Base-by-base conservation (phyloP, 2,797 vertebrate genomes). In the Hydrophis major region DNA sequence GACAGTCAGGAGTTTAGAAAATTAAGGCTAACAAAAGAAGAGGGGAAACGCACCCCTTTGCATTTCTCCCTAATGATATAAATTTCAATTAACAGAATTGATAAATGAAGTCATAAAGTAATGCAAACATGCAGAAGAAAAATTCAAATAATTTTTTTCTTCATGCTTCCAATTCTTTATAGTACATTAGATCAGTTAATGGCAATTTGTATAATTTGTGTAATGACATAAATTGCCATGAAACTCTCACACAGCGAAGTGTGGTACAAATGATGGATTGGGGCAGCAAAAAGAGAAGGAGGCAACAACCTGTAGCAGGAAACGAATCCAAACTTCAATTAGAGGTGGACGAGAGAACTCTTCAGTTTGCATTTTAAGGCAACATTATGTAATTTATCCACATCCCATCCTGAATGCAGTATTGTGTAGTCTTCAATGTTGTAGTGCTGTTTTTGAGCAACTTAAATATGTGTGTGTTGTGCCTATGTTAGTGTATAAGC, bases 121-220 rank as follows among this genome's bases (percentile, higher is more conserved):
- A 96, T 96, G 93, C 93, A 97, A 97, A 97, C 94, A 97, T 95
- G 94, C 96, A 96, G 96, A 97, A 97, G 95, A 95, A 96, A 97
- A 97, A 97, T 96, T 97, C 93, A 97, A 96, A 96, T 97, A 95
- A 90, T 96, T 97, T 97, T 97, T 93, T 97, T 32, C 94, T 97
- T 97, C 96, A 96, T 97, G 97, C 94, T 96, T 95, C 90, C 94
- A 96, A 95, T 97, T 97, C 96, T 97, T 97, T 97, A 97, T 97
- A 97, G 96, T 96, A 97, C 96, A 97, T 97, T 97, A 97, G 95
- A 97, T 97, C 96, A 96, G 97, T 97, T 97, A 97, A 97, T 97
- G 97, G 93, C 95, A 97, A 97, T 97, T 98, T 97, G 96, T 97
- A 96, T 98, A 97, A 97, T 97, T 97, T 97, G 95, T 98, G 95